Evolutionary conservation across 2,888 invertebrate species (phyloP), one percentile per base, ranked within the genome.

Genomic region (Ophion ellenae): DNA sequence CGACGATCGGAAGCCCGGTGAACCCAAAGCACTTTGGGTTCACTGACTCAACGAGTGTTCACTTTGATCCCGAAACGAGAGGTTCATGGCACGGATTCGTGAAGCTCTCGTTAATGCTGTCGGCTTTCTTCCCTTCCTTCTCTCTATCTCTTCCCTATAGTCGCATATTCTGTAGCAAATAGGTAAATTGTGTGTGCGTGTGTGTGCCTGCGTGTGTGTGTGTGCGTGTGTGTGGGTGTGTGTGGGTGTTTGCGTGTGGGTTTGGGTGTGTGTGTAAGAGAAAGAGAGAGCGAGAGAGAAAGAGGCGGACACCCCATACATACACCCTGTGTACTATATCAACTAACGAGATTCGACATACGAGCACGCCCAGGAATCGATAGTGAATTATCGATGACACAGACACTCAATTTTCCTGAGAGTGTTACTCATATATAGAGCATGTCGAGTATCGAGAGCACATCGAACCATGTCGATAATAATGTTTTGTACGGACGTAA

Each of bases 61-160:
- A 85, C 87, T 88, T 88, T 88, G 87, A 88, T 88, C 87, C 84
- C 85, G 71, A 85, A 87, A 85, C 85, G 83, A 81, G 84, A 87
- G 85, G 87, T 86, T 83, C 85, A 64, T 47, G 75, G 81, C 83
- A 86, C 83, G 81, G 77, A 83, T 86, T 86, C 86, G 76, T 67
- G 83, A 81, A 81, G 70, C 74, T 81, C 86, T 83, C 85, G 76
- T 81, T 81, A 81, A 81, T 78, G 74, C 74, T 81, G n/a, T 66
- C 80, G 20, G 7, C 66, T 40, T 28, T 53, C 24, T 59, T 64
- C 47, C 24, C 53, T 17, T 57, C 63, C n/a, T 28, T 32, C 24
- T 40, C 40, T 40, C 40, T 40, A 40, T 40, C 40, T 71, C 28
- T n/a, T 17, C 24, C 17, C 45, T 45, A 67, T 47, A 53, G n/a